Evolutionary conservation across 2,888 invertebrate species (phyloP).

Genomic region (Horisme vitalbata): DNA sequence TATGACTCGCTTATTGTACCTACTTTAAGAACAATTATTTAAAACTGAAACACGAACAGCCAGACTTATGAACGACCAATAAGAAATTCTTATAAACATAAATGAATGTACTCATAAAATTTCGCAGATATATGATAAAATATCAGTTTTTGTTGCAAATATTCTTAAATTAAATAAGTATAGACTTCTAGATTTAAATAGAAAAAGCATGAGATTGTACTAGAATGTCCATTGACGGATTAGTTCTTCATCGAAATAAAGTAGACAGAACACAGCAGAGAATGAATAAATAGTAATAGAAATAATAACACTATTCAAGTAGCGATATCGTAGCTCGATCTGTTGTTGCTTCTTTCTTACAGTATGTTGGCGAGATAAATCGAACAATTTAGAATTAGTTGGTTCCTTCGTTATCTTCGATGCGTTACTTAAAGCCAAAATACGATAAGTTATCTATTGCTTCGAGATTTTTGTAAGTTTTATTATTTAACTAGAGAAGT

Average conservation of each 20-base stretch:
- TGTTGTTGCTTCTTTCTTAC: not conserved
- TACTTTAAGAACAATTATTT: too few relatives aligned
- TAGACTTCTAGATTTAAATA: not conserved
- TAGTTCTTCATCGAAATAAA: not conserved
- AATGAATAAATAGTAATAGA: not conserved
- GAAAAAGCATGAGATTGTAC: not conserved
- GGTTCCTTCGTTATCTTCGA: too few relatives aligned
- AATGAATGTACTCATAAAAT: not conserved
- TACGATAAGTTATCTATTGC: not conserved
- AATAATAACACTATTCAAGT: not conserved
- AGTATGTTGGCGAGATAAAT: too few relatives aligned
- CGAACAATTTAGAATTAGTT: too few relatives aligned
- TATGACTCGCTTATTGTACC: too few relatives aligned
- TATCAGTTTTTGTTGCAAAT: too few relatives aligned
- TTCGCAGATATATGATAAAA: too few relatives aligned
- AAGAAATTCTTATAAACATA: not conserved
- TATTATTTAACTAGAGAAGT: not conserved
- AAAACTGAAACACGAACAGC: not conserved
- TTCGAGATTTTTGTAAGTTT: constrained; percentile 1
- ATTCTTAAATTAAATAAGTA: not conserved
- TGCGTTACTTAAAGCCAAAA: too few relatives aligned
- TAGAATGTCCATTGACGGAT: not conserved
- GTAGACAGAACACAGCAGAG: not conserved
- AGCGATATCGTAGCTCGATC: not conserved
- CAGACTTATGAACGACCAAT: constrained; percentile 3